phyloP scores from a whole-genome alignment of 2,888 invertebrate genomes.

The Eugnorisma glareosa region DNA sequence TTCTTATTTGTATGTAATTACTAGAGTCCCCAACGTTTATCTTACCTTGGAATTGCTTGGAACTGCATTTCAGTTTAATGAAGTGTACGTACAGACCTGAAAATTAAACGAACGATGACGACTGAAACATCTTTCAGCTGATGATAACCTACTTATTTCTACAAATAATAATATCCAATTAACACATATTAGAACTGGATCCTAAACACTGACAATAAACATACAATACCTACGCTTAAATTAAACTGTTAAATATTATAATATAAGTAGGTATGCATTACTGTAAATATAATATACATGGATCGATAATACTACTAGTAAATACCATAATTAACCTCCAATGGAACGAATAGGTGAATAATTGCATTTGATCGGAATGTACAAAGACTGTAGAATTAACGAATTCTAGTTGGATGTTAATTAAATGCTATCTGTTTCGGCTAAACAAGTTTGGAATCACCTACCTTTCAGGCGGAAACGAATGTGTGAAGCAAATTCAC shows the following conservation, averaged over 20 bases:
- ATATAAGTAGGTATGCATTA: not conserved
- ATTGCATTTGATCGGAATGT: conserved; percentile 23
- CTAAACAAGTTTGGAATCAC: conserved; percentile 82
- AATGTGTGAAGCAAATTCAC: conserved; percentile 67
- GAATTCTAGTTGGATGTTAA: conserved; percentile 77
- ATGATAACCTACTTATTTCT: conserved; percentile 5
- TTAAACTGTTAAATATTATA: not conserved
- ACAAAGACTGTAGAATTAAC: conserved; percentile 66
- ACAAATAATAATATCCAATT: not conserved
- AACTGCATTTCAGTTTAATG: not conserved
- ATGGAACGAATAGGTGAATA: conserved; percentile 1
- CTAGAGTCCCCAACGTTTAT: not conserved
- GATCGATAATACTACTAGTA: not conserved
- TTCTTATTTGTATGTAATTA: conserved; percentile 3
- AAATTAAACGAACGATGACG: conserved; percentile 5
- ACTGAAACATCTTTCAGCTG: not conserved
- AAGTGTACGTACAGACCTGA: conserved; percentile 11
- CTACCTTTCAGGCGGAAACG: conserved; percentile 77
- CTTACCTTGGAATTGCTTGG: not conserved
- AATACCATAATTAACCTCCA: not conserved
- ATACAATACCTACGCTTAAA: not conserved
- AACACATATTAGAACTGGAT: not conserved
- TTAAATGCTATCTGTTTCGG: conserved; percentile 83
- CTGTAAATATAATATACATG: not conserved
- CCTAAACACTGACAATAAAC: not conserved